These are phyloP conservation scores for Heliopora coerulea DNA, from an alignment of 92 coral and sea anemone genomes.

Conservation along the genomic window DNA sequence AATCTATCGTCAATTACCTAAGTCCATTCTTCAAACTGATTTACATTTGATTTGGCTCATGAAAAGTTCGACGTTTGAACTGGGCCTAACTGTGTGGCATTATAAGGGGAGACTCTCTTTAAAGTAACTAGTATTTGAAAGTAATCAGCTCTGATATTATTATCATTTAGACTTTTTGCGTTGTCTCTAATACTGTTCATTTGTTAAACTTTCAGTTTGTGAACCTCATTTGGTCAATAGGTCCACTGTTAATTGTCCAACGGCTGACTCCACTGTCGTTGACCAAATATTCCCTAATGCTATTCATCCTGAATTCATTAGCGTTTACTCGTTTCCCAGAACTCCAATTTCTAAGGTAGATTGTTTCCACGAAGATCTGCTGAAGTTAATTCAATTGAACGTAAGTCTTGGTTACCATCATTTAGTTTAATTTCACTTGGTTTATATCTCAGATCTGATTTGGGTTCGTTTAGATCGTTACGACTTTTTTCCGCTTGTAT, in stretches of 20 bases:
- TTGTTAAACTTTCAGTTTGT: background rate
- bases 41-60: too few relatives aligned
- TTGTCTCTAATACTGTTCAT: background rate
- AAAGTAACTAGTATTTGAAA: too few relatives aligned
- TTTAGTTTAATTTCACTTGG: too few relatives aligned
- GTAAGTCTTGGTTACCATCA: conserved; percentile 1
- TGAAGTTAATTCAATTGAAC: background rate
- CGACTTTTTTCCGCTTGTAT: background rate
- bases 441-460: too few relatives aligned
- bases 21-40: too few relatives aligned
- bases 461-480: too few relatives aligned
- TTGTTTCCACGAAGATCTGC: conserved; percentile 13
- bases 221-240: background rate
- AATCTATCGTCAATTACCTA: too few relatives aligned
- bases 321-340: conserved; percentile 22
- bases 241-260: background rate
- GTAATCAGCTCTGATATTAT: background rate
- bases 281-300: background rate
- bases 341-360: background rate
- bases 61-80: too few relatives aligned
- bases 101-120: too few relatives aligned
- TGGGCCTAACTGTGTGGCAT: too few relatives aligned
- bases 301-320: conserved; percentile 7
- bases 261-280: background rate
- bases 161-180: background rate